Evolutionary conservation across 2,888 invertebrate species (phyloP), one percentile per base, ranked within the genome.

Genomic region (Nasonia oneida): DNA sequence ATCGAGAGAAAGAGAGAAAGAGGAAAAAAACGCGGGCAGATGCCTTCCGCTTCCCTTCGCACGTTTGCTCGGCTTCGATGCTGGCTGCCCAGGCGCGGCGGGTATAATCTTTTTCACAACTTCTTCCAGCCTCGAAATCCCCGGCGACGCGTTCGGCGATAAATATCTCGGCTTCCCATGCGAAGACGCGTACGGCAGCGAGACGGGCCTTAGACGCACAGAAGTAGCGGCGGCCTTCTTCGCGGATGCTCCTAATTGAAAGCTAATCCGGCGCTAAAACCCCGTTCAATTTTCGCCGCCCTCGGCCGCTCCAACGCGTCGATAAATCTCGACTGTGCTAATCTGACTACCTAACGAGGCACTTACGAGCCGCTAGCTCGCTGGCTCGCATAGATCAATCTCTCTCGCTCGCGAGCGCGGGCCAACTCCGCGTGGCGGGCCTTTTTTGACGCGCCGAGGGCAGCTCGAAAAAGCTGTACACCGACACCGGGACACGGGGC

Each of bases 241-340:
- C 89, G 29, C 84, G 88, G 88, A 89, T 88, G 88, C 88, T 89
- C 53, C 88, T 91, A 92, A 92, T 92, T 92, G 91, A 91, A 92
- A 91, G 86, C 90, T 92, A 91, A 92, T 92, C 92, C 92, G 85
- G 80, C 12, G 89, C 86, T 90, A 90, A 91, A 89, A 88, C 88
- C 82, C 82, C 85, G 88, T 89, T 88, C 87, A 89, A 88, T 89
- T 89, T 90, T 88, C 87, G 82, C 70, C 39, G 86, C 81, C 88
- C 88, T 86, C 88, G 80, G 86, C 77, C 88, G 78, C 47, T 14
- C 71, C 42, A 18, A 61, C 70, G 80, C 88, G 86, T 87, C 90
- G 88, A 91, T 91, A 91, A 91, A 92, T 92, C 91, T 86, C 84
- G 67, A 50, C 33, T 12, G 83, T 83, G 83, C 87, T 84, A 86